Conservation (phyloP, 1,140 invertebrate genomes). For the Geopemphigus sp. region DNA sequence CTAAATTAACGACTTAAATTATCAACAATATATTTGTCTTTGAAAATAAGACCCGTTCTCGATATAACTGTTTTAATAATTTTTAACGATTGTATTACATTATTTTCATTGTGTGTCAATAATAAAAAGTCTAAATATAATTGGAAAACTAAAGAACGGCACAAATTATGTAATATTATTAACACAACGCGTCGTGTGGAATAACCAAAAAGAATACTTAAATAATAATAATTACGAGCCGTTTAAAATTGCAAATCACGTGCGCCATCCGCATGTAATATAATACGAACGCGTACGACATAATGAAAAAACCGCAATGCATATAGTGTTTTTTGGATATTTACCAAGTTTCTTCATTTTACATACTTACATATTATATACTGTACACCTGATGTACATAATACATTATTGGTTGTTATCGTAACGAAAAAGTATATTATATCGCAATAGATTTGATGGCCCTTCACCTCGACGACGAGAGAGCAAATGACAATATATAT, state of each 20-base stretch:
- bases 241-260: constrained; percentile 27
- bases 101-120: too few relatives aligned
- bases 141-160: too few relatives aligned
- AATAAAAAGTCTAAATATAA: too few relatives aligned
- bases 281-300: not conserved
- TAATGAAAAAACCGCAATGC: not conserved
- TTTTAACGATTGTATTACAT: too few relatives aligned
- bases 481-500: not conserved
- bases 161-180: too few relatives aligned
- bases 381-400: constrained; percentile 3
- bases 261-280: not conserved
- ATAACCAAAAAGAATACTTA: not conserved
- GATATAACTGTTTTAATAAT: too few relatives aligned
- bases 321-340: constrained; percentile 14
- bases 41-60: too few relatives aligned
- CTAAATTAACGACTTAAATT: too few relatives aligned
- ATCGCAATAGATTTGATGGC: too few relatives aligned
- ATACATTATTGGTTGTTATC: not conserved
- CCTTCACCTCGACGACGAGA: not conserved
- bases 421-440: too few relatives aligned
- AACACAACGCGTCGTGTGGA: not conserved
- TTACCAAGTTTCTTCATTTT: constrained; percentile 27
- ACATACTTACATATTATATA: too few relatives aligned
- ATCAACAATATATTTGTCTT: too few relatives aligned
- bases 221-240: not conserved